phyloP scores from a whole-genome alignment of 2,797 vertebrate genomes.

The Capromys pilorides region DNA sequence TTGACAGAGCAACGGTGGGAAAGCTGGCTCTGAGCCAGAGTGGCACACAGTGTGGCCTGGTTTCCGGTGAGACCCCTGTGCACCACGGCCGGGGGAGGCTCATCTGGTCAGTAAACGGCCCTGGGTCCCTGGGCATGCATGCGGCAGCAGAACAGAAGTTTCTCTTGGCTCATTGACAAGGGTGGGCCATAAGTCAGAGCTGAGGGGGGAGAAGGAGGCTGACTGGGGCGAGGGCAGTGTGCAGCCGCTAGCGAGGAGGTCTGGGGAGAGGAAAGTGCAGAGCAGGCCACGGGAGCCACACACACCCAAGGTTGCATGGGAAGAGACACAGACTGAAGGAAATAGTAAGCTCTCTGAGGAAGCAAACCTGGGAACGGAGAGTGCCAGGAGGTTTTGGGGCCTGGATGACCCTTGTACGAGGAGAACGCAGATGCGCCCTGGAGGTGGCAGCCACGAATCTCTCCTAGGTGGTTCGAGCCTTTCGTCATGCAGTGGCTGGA shows the following conservation, averaged over 20 bases:
- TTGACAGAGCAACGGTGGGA: background rate
- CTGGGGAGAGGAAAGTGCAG: background rate
- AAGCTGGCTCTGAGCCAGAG: background rate
- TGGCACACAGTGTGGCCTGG: background rate
- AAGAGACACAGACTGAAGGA: background rate
- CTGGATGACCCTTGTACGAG: background rate
- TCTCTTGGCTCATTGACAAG: background rate
- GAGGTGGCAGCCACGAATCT: background rate
- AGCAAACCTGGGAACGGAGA: background rate
- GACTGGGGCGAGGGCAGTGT: background rate
- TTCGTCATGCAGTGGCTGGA: slow-evolving; percentile 99
- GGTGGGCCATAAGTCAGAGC: background rate
- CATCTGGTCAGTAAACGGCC: background rate
- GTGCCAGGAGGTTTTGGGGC: background rate
- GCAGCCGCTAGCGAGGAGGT: background rate
- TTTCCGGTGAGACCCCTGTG: background rate
- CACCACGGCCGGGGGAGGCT: background rate
- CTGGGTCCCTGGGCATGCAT: background rate
- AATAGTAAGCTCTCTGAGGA: background rate
- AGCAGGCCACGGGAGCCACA: background rate
- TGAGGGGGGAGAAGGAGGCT: background rate
- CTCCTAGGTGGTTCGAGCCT: slow-evolving; percentile 96
- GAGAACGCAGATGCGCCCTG: background rate
- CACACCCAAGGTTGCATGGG: background rate
- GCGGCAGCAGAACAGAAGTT: background rate